Percentiles rank a stretch among this genome's conserved stretches.
phyloP scores from a whole-genome alignment of 2,797 vertebrate genomes.

The Cetoscarus ocellatus region DNA sequence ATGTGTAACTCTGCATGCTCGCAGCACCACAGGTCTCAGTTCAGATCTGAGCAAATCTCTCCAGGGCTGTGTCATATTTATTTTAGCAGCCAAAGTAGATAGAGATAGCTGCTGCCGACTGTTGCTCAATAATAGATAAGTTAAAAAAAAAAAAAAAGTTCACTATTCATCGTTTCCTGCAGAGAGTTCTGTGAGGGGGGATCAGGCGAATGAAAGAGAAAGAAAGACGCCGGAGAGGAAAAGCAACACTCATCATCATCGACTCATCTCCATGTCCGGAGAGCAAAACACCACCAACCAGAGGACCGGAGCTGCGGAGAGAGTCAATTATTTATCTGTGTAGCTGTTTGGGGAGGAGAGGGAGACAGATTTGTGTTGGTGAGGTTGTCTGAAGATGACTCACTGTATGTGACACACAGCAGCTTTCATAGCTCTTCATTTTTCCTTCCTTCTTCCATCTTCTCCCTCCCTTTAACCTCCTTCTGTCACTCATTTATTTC shows the following conservation, averaged over 20 bases:
- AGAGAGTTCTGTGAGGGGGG: slow-evolving; percentile 51
- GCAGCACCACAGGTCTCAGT: slow-evolving; percentile 41
- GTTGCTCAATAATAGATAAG: slow-evolving; percentile 78
- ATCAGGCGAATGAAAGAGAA: slow-evolving; percentile 33
- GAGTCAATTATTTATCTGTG: slow-evolving; percentile 66
- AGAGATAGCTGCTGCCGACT: slow-evolving; percentile 70
- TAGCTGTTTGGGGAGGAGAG: slow-evolving; percentile 27
- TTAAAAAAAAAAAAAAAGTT: slow-evolving; percentile 13
- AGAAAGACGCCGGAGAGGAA: slow-evolving; percentile 13
- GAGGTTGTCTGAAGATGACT: slow-evolving; percentile 60
- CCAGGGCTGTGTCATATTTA: slow-evolving; percentile 72
- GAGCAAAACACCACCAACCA: slow-evolving; percentile 59
- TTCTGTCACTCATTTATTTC: slow-evolving; percentile 50
- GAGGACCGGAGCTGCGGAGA: slow-evolving; percentile 39
- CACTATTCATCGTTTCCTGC: slow-evolving; percentile 53
- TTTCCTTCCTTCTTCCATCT: slow-evolving; percentile 11
- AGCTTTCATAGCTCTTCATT: slow-evolving; percentile 11
- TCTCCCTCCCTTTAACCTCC: slow-evolving; percentile 38
- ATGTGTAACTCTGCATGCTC: slow-evolving; percentile 38
- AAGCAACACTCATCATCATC: background rate
- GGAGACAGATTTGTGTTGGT: slow-evolving; percentile 50
- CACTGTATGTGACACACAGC: slow-evolving; percentile 35
- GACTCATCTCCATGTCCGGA: slow-evolving; percentile 36
- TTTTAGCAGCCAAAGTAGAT: slow-evolving; percentile 67
- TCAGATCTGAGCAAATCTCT: slow-evolving; percentile 66